A percentile compares a stretch with the other conserved stretches of the same genome.
Conservation (phyloP, 2,113 vertebrate species). For the Neotragus pygmaeus region DNA sequence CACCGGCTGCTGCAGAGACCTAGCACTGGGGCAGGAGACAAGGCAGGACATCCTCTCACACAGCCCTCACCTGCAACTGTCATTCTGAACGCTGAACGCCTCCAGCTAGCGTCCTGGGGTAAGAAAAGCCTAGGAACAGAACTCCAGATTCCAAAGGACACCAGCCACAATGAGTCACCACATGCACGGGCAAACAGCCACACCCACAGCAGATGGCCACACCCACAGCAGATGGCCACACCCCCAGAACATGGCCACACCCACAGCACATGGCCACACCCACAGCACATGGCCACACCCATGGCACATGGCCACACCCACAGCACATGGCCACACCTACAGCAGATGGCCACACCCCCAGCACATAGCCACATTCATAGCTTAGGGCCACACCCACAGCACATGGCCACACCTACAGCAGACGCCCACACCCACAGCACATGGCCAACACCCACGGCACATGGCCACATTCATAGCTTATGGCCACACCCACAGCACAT, state of each 20-base stretch:
- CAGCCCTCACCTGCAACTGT: background rate
- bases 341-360: too few species aligned
- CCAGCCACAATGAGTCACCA: background rate
- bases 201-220: background rate
- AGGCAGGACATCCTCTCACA: background rate
- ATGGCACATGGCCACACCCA: too few species aligned
- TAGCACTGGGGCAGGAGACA: background rate
- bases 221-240: too few species aligned
- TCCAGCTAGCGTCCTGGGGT: background rate
- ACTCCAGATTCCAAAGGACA: background rate
- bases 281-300: too few species aligned
- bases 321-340: too few species aligned
- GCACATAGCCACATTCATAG: too few species aligned
- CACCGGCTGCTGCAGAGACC: background rate
- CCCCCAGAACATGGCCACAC: rapidly evolving
- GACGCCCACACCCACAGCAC: too few species aligned
- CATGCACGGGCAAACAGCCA: rapidly evolving
- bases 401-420: background rate
- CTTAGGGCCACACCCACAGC: too few species aligned
- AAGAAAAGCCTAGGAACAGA: background rate
- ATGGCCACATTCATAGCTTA: too few species aligned
- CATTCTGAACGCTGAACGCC: background rate
- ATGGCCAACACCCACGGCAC: too few species aligned
- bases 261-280: too few species aligned
- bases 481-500: too few species aligned